These are phyloP conservation scores for Deroplatys truncata DNA, from an alignment of 2,888 invertebrate genomes.

Conservation along the genomic window DNA sequence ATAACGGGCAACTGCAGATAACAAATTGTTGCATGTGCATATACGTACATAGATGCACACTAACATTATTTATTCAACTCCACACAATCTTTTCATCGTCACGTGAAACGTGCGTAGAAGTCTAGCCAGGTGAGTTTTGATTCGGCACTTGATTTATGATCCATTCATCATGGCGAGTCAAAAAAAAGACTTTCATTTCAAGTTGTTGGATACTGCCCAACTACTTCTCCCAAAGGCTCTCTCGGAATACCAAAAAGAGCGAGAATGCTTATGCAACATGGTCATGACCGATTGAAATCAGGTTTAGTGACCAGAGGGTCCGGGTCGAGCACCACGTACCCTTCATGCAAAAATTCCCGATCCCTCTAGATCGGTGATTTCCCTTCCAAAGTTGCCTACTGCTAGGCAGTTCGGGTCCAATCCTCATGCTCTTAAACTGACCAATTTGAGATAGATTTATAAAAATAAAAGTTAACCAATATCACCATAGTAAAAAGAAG, in stretches of 20 bases:
- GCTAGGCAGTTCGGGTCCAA: too few species aligned
- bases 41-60: too few species aligned
- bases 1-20: not conserved
- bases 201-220: not conserved
- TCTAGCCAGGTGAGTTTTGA: not conserved
- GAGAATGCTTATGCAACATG: not conserved
- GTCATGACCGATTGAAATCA: not conserved
- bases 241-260: not conserved
- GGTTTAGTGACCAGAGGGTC: not conserved
- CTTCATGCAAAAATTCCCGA: too few species aligned
- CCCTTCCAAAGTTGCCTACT: too few species aligned
- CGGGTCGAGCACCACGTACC: not conserved
- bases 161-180: not conserved
- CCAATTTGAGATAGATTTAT: too few species aligned
- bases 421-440: too few species aligned
- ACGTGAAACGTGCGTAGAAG: not conserved
- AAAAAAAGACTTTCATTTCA: not conserved
- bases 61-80: not conserved
- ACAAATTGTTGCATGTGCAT: not conserved
- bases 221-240: not conserved
- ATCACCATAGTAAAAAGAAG: too few species aligned
- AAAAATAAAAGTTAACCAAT: too few species aligned
- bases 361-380: too few species aligned
- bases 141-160: not conserved
- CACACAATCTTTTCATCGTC: not conserved